phyloP scores from a whole-genome alignment of 1,140 invertebrate genomes.

The Aphelenchoides fujianensis region DNA sequence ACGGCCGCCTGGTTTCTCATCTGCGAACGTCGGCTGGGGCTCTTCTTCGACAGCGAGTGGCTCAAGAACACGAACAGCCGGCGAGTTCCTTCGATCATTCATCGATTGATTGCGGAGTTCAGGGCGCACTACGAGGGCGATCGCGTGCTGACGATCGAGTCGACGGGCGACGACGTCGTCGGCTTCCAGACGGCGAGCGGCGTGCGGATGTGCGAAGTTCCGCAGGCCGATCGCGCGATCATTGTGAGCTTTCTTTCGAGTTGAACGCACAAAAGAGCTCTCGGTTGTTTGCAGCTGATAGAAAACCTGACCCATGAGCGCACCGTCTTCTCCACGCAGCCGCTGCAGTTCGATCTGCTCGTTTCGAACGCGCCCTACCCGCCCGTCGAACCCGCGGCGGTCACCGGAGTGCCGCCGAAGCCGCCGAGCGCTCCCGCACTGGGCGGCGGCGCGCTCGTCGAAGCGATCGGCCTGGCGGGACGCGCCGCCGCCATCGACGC shows the following conservation, averaged over 20 bases:
- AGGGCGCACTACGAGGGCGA: conserved; percentile 9
- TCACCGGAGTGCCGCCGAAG: too few species aligned
- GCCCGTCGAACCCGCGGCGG: too few species aligned
- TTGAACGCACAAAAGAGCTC: background rate
- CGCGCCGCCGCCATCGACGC: too few species aligned
- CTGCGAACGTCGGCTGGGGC: conserved; percentile 5
- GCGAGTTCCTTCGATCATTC: conserved; percentile 10
- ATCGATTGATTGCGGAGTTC: background rate
- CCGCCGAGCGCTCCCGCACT: too few species aligned
- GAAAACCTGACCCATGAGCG: conserved; percentile 20
- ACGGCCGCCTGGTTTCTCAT: conserved; percentile 6
- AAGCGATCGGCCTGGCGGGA: too few species aligned
- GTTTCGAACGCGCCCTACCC: background rate
- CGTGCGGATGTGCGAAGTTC: background rate
- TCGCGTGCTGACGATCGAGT: conserved; percentile 11
- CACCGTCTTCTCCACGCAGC: conserved; percentile 16
- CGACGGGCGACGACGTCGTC: conserved; percentile 1
- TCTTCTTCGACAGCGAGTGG: background rate
- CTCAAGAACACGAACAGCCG: conserved; percentile 20
- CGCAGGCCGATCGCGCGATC: background rate
- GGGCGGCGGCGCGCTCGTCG: too few species aligned
- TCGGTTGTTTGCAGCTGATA: conserved; percentile 1
- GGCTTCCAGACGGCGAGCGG: conserved; percentile 7
- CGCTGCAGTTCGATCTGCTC: conserved; percentile 5
- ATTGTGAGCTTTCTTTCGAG: background rate